phyloP scores from a whole-genome alignment of 2,797 vertebrate species.

The Phylloscopus collybita region DNA sequence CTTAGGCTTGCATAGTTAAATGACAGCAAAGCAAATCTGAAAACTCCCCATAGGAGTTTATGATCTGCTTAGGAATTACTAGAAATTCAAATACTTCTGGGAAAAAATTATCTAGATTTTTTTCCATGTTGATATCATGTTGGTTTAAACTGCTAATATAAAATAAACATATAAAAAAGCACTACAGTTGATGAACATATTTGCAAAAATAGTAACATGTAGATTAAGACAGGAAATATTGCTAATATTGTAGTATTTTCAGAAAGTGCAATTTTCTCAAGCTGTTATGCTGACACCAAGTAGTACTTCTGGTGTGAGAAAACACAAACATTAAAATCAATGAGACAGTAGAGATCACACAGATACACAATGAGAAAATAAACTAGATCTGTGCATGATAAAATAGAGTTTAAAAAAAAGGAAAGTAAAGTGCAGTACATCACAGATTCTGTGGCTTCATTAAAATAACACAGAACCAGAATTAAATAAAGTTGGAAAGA shows the following conservation, averaged over 20 bases:
- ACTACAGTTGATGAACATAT: not conserved
- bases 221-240: not conserved
- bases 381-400: not conserved
- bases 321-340: not conserved
- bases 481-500: not conserved
- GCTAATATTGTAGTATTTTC: not conserved
- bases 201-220: not conserved
- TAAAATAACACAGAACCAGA: not conserved
- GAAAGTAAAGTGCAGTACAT: not conserved
- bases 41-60: slow-evolving; percentile 11
- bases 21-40: not conserved
- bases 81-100: slow-evolving; percentile 15
- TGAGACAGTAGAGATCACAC: not conserved
- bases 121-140: not conserved
- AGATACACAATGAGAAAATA: not conserved
- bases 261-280: not conserved
- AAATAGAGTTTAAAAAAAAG: not conserved
- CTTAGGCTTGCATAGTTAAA: not conserved
- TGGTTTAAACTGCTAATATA: slow-evolving; percentile 24
- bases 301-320: not conserved
- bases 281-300: not conserved
- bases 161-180: not conserved
- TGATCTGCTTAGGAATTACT: slow-evolving; percentile 2
- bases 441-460: not conserved
- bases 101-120: slow-evolving; percentile 30